These are phyloP conservation scores for Hermaeophaga mercurialis DNA, from an alignment of 2,888 invertebrate genomes.

Conservation along the genomic window DNA sequence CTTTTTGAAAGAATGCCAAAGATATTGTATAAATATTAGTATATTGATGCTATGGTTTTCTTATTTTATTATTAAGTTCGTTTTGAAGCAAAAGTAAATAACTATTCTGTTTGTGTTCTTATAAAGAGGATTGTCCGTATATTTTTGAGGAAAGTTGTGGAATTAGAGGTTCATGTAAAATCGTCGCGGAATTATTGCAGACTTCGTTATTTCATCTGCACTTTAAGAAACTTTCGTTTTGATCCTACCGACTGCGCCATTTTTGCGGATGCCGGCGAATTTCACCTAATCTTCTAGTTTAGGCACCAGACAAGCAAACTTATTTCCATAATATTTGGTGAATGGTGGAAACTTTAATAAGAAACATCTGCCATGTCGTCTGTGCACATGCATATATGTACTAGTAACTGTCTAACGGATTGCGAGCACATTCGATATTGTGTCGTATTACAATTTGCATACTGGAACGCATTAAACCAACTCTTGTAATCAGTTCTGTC, in stretches of 20 bases:
- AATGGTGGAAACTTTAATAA: slow-evolving; percentile 41
- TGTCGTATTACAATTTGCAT: slow-evolving; percentile 33
- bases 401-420: slow-evolving; percentile 26
- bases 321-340: slow-evolving; percentile 43
- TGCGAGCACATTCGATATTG: slow-evolving; percentile 29
- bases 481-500: slow-evolving; percentile 24
- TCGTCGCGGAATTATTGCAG: slow-evolving; percentile 2
- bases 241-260: slow-evolving; percentile 17
- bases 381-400: slow-evolving; percentile 20
- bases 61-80: too few relatives aligned
- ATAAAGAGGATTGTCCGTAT: not conserved
- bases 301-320: slow-evolving; percentile 37
- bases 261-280: slow-evolving; percentile 16
- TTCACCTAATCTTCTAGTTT: slow-evolving; percentile 41
- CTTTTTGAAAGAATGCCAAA: too few relatives aligned
- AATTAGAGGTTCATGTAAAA: slow-evolving; percentile 10
- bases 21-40: too few relatives aligned
- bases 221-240: slow-evolving; percentile 23
- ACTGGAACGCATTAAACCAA: slow-evolving; percentile 24
- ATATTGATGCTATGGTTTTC: too few relatives aligned
- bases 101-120: too few relatives aligned
- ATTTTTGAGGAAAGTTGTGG: slow-evolving; percentile 5
- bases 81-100: too few relatives aligned
- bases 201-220: slow-evolving; percentile 22
- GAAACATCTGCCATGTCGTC: slow-evolving; percentile 36